A percentile compares a stretch with the other conserved stretches of the same genome.
phyloP scores from a whole-genome alignment of 2,797 vertebrate species.

The Kryptopterus vitreolus region DNA sequence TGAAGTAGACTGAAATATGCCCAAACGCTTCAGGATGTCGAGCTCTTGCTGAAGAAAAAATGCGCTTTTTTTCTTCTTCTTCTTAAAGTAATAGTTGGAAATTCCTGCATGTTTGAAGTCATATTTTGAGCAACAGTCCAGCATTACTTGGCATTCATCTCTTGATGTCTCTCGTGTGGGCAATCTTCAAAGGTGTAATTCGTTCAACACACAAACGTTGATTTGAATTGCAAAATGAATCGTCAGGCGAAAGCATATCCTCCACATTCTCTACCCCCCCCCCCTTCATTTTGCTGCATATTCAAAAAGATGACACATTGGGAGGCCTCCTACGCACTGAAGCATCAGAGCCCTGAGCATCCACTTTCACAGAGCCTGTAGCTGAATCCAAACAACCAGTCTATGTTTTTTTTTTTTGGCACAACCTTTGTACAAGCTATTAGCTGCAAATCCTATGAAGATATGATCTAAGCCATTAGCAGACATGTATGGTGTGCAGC shows the following conservation, averaged over 20 bases:
- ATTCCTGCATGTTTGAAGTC: neutral
- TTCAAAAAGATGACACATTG: conserved; percentile 37
- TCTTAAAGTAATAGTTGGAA: neutral
- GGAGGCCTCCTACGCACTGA: conserved; percentile 25
- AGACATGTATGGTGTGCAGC: neutral
- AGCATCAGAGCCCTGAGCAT: conserved; percentile 2
- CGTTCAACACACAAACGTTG: conserved; percentile 6
- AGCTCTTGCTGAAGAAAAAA: neutral
- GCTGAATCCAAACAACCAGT: neutral
- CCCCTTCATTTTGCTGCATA: conserved; percentile 24
- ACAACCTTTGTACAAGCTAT: conserved; percentile 12
- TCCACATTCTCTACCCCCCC: no score
- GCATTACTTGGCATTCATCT: neutral
- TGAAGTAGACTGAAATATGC: neutral
- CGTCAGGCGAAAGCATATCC: neutral
- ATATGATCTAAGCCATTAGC: conserved; percentile 19
- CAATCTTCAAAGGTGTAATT: conserved; percentile 27
- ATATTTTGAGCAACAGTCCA: neutral
- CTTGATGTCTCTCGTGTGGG: conserved; percentile 29
- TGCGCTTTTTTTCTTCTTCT: neutral
- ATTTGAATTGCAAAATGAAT: conserved; percentile 40
- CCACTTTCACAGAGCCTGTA: conserved; percentile 19
- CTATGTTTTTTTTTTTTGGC: neutral
- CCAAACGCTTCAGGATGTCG: neutral
- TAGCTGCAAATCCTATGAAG: conserved; percentile 19